These are phyloP conservation scores for Ceriagrion tenellum DNA, from an alignment of 2,888 invertebrate genomes.

Conservation along the genomic window DNA sequence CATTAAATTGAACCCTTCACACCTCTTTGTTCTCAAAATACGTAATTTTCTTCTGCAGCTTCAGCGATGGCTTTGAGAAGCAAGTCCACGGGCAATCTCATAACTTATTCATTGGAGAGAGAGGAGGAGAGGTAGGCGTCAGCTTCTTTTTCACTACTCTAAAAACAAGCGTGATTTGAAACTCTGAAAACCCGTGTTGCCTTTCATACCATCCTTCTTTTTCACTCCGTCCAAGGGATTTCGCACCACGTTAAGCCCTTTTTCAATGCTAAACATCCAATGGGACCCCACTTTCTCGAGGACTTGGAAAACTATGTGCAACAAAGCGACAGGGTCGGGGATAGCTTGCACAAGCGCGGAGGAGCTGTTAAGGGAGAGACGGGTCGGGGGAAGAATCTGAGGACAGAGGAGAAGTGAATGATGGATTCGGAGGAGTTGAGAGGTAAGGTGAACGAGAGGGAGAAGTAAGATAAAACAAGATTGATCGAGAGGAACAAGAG, in stretches of 20 bases:
- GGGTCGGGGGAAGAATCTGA: neutral
- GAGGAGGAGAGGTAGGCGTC: too few relatives aligned
- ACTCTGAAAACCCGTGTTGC: neutral
- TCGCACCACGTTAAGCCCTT: neutral
- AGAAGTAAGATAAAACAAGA: neutral
- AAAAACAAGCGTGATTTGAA: conserved; percentile 41
- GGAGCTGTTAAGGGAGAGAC: neutral
- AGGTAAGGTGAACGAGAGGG: neutral
- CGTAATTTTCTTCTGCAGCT: neutral
- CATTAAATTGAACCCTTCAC: conserved; percentile 27
- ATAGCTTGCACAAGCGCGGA: neutral
- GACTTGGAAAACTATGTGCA: conserved; percentile 20
- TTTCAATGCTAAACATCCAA: neutral
- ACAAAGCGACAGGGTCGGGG: neutral
- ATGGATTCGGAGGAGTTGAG: neutral
- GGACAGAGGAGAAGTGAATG: conserved; percentile 6
- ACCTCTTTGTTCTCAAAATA: neutral
- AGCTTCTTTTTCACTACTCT: neutral
- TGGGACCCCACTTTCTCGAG: neutral
- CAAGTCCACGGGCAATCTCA: neutral
- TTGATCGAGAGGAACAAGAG: neutral
- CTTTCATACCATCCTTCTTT: neutral
- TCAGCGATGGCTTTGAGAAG: neutral
- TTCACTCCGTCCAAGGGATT: neutral
- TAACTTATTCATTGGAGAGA: conserved; percentile 23